Evolutionary conservation across 2,113 vertebrate genomes (phyloP).

Genomic region (Scartelaos histophorus): DNA sequence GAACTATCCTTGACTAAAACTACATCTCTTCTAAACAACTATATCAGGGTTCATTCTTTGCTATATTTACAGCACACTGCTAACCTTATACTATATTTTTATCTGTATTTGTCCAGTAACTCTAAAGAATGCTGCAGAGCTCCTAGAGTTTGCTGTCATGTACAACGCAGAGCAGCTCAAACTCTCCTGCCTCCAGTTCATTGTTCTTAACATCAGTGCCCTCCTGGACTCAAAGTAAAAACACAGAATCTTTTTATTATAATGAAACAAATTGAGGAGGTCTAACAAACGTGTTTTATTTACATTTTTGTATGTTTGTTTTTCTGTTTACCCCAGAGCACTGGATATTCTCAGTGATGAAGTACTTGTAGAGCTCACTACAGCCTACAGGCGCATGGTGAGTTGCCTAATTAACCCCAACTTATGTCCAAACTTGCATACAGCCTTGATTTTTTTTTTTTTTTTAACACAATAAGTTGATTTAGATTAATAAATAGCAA

Average conservation of each 20-base stretch:
- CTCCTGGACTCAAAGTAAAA: slow-evolving; percentile 91
- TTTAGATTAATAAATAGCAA: background rate
- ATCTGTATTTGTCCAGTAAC: slow-evolving; percentile 80
- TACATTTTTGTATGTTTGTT: slow-evolving; percentile 5
- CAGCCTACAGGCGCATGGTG: slow-evolving; percentile 90
- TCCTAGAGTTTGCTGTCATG: slow-evolving; percentile 89
- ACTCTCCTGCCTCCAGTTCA: slow-evolving; percentile 93
- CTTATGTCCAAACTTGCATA: background rate
- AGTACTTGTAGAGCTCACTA: slow-evolving; percentile 87
- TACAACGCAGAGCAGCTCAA: slow-evolving; percentile 94
- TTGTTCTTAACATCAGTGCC: slow-evolving; percentile 90
- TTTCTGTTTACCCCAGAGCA: slow-evolving; percentile 76
- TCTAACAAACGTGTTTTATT: slow-evolving; percentile 16
- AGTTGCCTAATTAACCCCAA: slow-evolving; percentile 41
- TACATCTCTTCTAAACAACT: no score
- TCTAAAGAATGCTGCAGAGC: slow-evolving; percentile 90
- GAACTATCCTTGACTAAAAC: no score
- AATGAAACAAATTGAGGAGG: background rate
- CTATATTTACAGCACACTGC: background rate
- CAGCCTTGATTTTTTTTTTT: background rate
- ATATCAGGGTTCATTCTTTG: background rate
- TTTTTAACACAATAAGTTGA: background rate
- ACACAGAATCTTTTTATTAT: background rate
- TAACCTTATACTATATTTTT: background rate
- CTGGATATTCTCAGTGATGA: slow-evolving; percentile 92